Base-by-base conservation (phyloP, 2,888 invertebrate species). In the Vandiemenella viatica region DNA sequence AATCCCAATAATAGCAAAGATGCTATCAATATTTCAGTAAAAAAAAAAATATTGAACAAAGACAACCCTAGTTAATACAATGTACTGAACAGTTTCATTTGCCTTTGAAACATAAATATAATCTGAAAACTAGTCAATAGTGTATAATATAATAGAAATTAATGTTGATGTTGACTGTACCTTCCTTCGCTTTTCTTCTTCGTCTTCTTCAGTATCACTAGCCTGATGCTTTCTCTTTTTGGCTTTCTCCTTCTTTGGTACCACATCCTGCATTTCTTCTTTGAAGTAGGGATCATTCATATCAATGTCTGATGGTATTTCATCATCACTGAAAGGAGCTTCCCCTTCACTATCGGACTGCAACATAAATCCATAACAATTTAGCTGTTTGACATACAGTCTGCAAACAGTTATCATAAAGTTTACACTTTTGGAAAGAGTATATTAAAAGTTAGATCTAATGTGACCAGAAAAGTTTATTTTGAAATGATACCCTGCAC, bases 201-300 rank as follows among this genome's bases (percentile, higher is more conserved):
- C 52, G 51, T 58, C 49, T 58, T 67, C 58, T 63, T 63, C 58
- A 61, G 70, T 53, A 48, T 18, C 18, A 8, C 19, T 18, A 4
- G 8, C 42, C 13, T 19, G 52, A 57, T 56, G 58, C 48, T 17
- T 53, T 56, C 49, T 61, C 61, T 61, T 61, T 37, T 56, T 57
- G 54, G 67, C 67, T 52, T 60, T 60, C 52, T 63, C 66, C 51
- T 64, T 63, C 44, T 63, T 60, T 55, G 70, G 73, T 58, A 79
- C 18, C 58, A 79, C n/a, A 44, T 48, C 16, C 37, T 37, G 21
- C 7, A 1, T 75, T 68, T 86, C 86, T 62, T 85, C 83, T 4
- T 83, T 80, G 64, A 89, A 88, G 61, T 85, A 88, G 5, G 84
- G 79, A 68, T 88, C 86, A 61, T 83, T 80, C 72, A 88, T 73